Base-by-base conservation (phyloP, 1,140 invertebrate genomes). In the Aphelinus atriplicis region DNA sequence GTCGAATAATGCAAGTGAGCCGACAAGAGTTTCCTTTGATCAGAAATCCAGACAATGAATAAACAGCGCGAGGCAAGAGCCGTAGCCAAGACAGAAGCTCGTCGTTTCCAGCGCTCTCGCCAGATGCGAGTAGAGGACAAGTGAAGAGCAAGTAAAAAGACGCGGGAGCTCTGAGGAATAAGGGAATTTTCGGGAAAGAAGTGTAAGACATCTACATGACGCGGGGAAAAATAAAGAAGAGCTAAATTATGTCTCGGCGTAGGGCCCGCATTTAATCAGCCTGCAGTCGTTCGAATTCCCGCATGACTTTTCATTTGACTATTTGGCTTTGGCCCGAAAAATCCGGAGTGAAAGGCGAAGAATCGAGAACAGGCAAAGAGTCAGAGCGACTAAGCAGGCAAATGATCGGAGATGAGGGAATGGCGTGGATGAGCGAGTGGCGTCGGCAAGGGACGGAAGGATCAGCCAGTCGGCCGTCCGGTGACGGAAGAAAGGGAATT, bases 401-500 rank as follows among this genome's bases (percentile, higher is more conserved):
- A 73, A 71, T 26, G 26, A 26, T 26, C 26, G 26, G 26, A 26
- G 26, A 26, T 26, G 26, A 26, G 26, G 26, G 26, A 64, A 42
- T 51, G 51, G 61, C 61, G 53, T 56, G 53, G 48, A 61, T 71
- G 62, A 62, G 62, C 61, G 45, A 63, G 50, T 71, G 64, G 56
- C 56, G 58, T 69, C 46, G 46, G 67, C 42, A 53, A 57, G 47
- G 7, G 6, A 4, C n/a, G 55, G 57, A 73, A 60, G 53, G 73
- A 61, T 10, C 47, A 7, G n/a, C 61, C 1, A 46, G 1, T n/a
- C n/a, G 47, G 7, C 56, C 4, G 56, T 57, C 62, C 46, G 50
- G n/a, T 46, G 10, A 55, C 64, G 64, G 69, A 73, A 77, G 72
- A 74, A 71, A 65, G 73, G 46, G 81, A 76, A 81, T 78, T 78